phyloP scores from a whole-genome alignment of 2,888 invertebrate genomes.

The Priocnemis perturbator region DNA sequence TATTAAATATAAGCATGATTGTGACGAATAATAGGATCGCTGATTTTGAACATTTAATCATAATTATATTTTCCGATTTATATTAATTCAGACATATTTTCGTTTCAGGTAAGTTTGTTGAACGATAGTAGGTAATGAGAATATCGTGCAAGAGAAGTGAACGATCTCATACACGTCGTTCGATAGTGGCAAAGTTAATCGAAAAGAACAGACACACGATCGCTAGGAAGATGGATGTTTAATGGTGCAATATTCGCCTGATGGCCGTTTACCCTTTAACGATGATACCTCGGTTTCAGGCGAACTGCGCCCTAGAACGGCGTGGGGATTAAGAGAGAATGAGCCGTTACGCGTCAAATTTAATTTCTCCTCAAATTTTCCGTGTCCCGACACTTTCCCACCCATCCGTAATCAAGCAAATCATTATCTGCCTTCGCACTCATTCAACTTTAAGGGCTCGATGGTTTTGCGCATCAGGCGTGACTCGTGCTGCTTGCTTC shows the following conservation, averaged over 20 bases:
- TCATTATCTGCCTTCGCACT: conserved; percentile 6
- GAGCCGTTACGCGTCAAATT: conserved; percentile 43
- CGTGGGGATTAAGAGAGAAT: not conserved
- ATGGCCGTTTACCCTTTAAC: conserved; percentile 62
- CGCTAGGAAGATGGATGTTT: conserved; percentile 16
- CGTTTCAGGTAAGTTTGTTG: too few species aligned
- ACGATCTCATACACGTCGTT: not conserved
- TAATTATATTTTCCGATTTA: too few species aligned
- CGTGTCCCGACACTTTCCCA: conserved; percentile 18
- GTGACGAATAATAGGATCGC: too few species aligned
- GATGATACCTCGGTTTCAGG: conserved; percentile 53
- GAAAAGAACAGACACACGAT: not conserved
- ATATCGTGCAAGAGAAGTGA: too few species aligned
- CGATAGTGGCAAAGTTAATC: not conserved
- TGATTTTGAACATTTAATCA: too few species aligned
- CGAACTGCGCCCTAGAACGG: not conserved
- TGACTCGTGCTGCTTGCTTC: too few species aligned
- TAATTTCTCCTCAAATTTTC: conserved; percentile 44
- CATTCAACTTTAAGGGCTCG: conserved; percentile 4
- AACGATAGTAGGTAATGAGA: too few species aligned
- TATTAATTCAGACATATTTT: too few species aligned
- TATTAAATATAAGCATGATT: too few species aligned
- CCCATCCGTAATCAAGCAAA: not conserved
- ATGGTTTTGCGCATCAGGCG: too few species aligned
- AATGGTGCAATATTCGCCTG: conserved; percentile 54